A percentile compares a stretch with the other conserved stretches of the same genome.
Conservation (phyloP, 2,888 invertebrate species). For the Caenorhabditis uteleia region DNA sequence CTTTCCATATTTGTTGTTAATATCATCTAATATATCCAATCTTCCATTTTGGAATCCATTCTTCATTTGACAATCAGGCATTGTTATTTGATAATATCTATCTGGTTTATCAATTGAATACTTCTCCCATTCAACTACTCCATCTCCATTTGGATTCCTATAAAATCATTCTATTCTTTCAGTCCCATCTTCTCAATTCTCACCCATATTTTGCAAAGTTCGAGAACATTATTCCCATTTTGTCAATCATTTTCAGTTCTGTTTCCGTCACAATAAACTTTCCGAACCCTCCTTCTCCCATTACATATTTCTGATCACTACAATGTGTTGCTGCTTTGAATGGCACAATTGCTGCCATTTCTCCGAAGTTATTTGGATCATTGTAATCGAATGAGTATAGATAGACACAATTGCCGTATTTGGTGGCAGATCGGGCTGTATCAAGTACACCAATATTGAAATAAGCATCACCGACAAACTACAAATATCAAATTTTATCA, state of each 20-base stretch:
- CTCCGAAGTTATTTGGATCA: slow-evolving; percentile 44
- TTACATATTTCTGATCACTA: slow-evolving; percentile 50
- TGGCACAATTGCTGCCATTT: slow-evolving; percentile 38
- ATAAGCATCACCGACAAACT: slow-evolving; percentile 36
- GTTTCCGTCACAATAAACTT: slow-evolving; percentile 45
- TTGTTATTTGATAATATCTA: slow-evolving; percentile 14
- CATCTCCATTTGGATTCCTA: slow-evolving; percentile 25
- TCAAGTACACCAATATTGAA: slow-evolving; percentile 34
- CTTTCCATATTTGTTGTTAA: too few relatives aligned
- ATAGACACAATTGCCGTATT: slow-evolving; percentile 43
- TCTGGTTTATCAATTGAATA: slow-evolving; percentile 6
- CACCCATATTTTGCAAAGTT: slow-evolving; percentile 58
- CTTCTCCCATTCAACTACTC: slow-evolving; percentile 11
- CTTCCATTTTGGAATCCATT: slow-evolving; percentile 17
- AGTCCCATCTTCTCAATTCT: background rate
- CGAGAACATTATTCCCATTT: slow-evolving; percentile 42
- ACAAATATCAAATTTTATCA: slow-evolving; percentile 1
- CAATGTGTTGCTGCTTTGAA: slow-evolving; percentile 50
- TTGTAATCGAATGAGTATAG: slow-evolving; percentile 44
- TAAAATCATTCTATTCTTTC: background rate
- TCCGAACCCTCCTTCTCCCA: slow-evolving; percentile 48
- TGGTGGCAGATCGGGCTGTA: slow-evolving; percentile 27
- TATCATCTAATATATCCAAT: slow-evolving; percentile 8
- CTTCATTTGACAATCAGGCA: slow-evolving; percentile 15
- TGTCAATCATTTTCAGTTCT: slow-evolving; percentile 48